Conservation (phyloP, 1,140 invertebrate genomes). For the Heliconius himera region DNA sequence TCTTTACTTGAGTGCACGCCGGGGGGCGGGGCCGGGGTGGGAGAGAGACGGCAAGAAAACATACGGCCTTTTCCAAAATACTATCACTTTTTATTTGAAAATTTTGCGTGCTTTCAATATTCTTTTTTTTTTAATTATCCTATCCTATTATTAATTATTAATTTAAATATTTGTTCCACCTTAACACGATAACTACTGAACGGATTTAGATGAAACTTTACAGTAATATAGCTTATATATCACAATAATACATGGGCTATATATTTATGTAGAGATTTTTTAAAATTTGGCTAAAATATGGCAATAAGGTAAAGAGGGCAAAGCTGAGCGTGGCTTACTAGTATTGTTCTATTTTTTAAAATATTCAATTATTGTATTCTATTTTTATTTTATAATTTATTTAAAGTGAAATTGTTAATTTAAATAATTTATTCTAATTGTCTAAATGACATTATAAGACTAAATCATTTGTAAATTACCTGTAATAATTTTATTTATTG, state of each 20-base stretch:
- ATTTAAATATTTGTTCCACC: neutral
- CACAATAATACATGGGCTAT: too few relatives aligned
- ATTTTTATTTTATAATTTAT: neutral
- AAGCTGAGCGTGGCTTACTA: too few relatives aligned
- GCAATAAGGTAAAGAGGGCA: too few relatives aligned
- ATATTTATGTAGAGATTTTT: too few relatives aligned
- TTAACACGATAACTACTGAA: too few relatives aligned
- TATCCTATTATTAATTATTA: neutral
- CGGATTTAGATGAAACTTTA: too few relatives aligned
- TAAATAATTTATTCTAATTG: neutral
- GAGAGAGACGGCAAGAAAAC: constrained; percentile 61
- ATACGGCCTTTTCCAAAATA: constrained; percentile 35
- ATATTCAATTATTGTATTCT: too few relatives aligned
- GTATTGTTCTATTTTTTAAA: too few relatives aligned
- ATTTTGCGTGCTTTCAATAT: neutral
- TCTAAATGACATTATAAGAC: neutral
- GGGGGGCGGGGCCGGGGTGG: constrained; percentile 51
- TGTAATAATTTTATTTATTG: neutral
- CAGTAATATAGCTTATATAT: too few relatives aligned
- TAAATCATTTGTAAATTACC: neutral
- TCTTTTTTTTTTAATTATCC: neutral
- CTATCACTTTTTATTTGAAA: constrained; percentile 6
- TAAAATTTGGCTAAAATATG: too few relatives aligned
- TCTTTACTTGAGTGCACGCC: constrained; percentile 74
- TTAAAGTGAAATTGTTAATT: neutral